Percentiles rank a stretch among this genome's conserved stretches.
Conservation (phyloP, 2,797 vertebrate species). For the Novumbra hubbsi region DNA sequence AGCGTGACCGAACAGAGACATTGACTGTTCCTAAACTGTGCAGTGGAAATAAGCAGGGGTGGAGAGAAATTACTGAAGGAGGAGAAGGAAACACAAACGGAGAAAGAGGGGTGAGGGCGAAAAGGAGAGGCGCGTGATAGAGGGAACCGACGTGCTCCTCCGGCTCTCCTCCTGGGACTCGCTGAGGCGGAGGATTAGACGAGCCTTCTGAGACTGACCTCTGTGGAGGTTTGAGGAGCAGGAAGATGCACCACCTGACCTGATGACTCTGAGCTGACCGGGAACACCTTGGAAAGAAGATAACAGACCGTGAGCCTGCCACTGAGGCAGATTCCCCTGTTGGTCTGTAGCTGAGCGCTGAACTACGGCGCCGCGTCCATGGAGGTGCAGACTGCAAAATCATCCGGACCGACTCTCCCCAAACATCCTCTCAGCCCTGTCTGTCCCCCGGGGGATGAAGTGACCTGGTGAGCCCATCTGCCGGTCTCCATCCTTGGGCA, state of each 20-base stretch:
- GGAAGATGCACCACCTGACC: constrained; percentile 35
- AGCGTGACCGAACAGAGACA: not conserved
- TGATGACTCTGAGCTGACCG: constrained; percentile 18
- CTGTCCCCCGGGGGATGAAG: constrained; percentile 15
- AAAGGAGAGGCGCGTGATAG: not conserved
- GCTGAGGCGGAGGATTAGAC: constrained; percentile 28
- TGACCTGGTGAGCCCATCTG: constrained; percentile 18
- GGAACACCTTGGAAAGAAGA: not conserved
- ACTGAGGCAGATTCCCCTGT: not conserved
- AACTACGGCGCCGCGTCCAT: not conserved
- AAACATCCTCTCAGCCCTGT: not conserved
- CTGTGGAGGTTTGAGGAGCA: constrained; percentile 20
- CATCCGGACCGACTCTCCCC: no score
- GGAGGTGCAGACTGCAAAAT: not conserved
- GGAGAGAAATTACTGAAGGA: not conserved
- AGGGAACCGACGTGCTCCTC: constrained; percentile 27
- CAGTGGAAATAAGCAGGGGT: not conserved
- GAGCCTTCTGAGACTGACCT: constrained; percentile 33
- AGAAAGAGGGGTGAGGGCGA: constrained; percentile 28
- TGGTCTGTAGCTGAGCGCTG: not conserved
- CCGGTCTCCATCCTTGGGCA: constrained; percentile 12
- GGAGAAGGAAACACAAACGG: constrained; percentile 30
- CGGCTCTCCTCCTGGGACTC: constrained; percentile 2
- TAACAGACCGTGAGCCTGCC: not conserved
- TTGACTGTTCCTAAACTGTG: not conserved